Percentiles rank a stretch among this genome's conserved stretches.
These are phyloP conservation scores for Portevinia maculata DNA, from an alignment of 2,888 invertebrate genomes.

Conservation along the genomic window DNA sequence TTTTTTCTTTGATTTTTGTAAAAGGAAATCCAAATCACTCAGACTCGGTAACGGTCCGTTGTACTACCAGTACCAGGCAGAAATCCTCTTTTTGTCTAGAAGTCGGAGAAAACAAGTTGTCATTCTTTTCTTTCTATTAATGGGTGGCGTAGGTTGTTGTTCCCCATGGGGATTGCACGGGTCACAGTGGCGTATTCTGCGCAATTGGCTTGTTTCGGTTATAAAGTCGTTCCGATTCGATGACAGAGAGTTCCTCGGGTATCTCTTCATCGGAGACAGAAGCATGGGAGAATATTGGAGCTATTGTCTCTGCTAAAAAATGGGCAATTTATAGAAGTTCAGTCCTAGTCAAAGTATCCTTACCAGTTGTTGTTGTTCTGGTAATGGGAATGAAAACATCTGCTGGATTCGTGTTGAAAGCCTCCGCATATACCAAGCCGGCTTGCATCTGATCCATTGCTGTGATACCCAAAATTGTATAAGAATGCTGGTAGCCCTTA, in stretches of 20 bases:
- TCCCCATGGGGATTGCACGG: too few species aligned
- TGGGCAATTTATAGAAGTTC: too few species aligned
- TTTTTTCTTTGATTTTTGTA: too few species aligned
- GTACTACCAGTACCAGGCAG: too few species aligned
- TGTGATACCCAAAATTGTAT: conserved; percentile 74
- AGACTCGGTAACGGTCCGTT: too few species aligned
- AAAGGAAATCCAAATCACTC: too few species aligned
- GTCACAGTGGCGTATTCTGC: conserved; percentile 53
- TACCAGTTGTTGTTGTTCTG: conserved; percentile 74
- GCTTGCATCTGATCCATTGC: conserved; percentile 70
- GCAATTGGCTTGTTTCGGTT: conserved; percentile 28
- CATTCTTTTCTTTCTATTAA: too few species aligned
- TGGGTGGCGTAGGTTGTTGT: too few species aligned
- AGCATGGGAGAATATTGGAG: conserved; percentile 74
- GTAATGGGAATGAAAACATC: conserved; percentile 74
- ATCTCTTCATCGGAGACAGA: conserved; percentile 46
- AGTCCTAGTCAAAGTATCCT: background rate
- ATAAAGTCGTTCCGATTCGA: conserved; percentile 56
- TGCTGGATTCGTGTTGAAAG: conserved; percentile 51
- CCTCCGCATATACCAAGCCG: conserved; percentile 55
- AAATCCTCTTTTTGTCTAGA: too few species aligned
- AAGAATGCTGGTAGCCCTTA: conserved; percentile 54
- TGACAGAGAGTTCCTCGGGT: conserved; percentile 24
- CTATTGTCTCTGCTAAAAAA: conserved; percentile 63
- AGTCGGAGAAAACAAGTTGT: too few species aligned